Conservation (phyloP, 2,888 invertebrate genomes). For the Xanthorhoe designata region DNA sequence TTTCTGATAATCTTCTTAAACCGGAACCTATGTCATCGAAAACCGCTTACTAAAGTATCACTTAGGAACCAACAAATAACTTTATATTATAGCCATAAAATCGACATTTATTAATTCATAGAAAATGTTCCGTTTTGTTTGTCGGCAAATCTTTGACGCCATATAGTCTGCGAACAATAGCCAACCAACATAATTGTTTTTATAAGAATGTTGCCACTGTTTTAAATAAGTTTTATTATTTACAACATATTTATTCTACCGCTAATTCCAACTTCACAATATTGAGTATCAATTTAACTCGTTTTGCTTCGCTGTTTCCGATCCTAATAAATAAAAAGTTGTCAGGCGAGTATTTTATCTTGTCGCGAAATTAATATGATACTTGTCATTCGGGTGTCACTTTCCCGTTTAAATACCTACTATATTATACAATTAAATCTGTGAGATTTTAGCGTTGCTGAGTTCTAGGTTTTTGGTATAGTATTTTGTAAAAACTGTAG, state of each 20-base stretch:
- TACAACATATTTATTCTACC: background rate
- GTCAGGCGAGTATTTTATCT: constrained; percentile 14
- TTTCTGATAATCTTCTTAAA: background rate
- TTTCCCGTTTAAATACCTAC: constrained; percentile 16
- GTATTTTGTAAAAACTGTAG: no score
- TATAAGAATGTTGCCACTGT: constrained; percentile 2
- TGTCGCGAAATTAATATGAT: constrained; percentile 12
- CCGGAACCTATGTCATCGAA: background rate
- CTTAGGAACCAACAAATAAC: background rate
- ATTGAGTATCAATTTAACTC: constrained; percentile 11
- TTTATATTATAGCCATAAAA: constrained; percentile 1
- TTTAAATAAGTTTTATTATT: constrained; percentile 6
- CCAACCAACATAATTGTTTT: constrained; percentile 6
- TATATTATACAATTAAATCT: no score
- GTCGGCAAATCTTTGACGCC: constrained; percentile 15
- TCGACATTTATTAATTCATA: background rate
- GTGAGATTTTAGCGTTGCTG: no score
- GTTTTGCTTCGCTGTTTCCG: constrained; percentile 17
- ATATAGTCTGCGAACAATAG: constrained; percentile 14
- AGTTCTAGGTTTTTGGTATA: no score
- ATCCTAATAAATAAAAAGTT: constrained; percentile 27
- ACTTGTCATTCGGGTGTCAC: constrained; percentile 21
- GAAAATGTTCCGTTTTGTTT: background rate
- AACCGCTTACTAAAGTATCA: background rate
- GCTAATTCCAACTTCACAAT: background rate